phyloP scores from a whole-genome alignment of 2,888 invertebrate genomes.

The Sericinus montela region DNA sequence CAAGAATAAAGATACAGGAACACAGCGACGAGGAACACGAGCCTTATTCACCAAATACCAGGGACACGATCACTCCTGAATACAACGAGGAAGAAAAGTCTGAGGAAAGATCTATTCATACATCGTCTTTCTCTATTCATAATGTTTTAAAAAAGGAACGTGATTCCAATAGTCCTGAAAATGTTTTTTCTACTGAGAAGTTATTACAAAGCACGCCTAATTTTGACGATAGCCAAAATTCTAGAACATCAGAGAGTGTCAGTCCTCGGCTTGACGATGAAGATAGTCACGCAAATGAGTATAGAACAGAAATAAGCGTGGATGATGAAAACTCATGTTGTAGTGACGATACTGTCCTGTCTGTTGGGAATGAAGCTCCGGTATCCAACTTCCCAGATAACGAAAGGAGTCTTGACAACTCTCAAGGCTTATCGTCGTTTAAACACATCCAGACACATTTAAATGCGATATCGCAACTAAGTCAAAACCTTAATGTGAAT shows the following conservation, averaged over 20 bases:
- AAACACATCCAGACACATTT: constrained; percentile 84
- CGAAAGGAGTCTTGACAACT: constrained; percentile 44
- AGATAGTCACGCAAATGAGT: constrained; percentile 40
- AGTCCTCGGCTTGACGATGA: constrained; percentile 58
- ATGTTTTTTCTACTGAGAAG: constrained; percentile 73
- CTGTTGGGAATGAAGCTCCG: constrained; percentile 88
- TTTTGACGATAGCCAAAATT: constrained; percentile 48
- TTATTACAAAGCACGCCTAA: constrained; percentile 66
- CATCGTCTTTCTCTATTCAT: constrained; percentile 71
- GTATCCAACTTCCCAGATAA: constrained; percentile 50
- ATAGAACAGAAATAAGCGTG: constrained; percentile 65
- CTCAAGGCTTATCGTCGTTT: constrained; percentile 74
- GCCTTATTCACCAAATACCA: constrained; percentile 62
- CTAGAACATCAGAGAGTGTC: constrained; percentile 51
- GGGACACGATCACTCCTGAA: constrained; percentile 63
- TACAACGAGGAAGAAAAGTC: constrained; percentile 61
- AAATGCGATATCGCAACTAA: constrained; percentile 83
- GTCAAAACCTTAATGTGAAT: constrained; percentile 65
- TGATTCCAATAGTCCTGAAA: constrained; percentile 66
- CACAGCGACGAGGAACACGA: constrained; percentile 65
- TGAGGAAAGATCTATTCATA: constrained; percentile 50
- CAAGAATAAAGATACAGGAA: constrained; percentile 64
- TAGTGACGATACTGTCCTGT: constrained; percentile 88
- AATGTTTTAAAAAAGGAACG: constrained; percentile 73
- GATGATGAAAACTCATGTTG: constrained; percentile 81